A percentile compares a stretch with the other conserved stretches of the same genome.
Conservation (phyloP, 2,113 vertebrate species). For the Hystrix cristata region DNA sequence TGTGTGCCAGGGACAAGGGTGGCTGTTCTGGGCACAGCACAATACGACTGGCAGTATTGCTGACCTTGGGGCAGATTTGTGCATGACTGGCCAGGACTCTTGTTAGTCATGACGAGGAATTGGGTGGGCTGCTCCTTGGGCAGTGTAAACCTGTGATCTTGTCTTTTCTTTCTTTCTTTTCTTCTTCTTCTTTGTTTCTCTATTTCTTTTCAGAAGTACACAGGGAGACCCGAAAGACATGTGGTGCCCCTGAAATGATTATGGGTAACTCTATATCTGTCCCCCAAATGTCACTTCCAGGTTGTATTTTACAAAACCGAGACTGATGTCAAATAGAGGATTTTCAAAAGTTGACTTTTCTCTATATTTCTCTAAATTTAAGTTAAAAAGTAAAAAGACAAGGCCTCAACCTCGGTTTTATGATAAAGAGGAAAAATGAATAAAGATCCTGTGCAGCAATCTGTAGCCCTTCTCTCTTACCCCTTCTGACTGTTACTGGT, state of each 20-base stretch:
- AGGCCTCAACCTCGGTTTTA: not conserved
- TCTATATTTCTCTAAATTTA: not conserved
- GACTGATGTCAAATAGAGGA: not conserved
- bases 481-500: not conserved
- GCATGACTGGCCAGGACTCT: not conserved
- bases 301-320: not conserved
- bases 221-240: not conserved
- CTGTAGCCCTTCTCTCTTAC: not conserved
- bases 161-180: not conserved
- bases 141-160: not conserved
- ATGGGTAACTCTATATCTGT: not conserved
- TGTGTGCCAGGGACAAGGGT: not conserved
- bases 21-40: not conserved
- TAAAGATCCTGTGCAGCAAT: too few species aligned
- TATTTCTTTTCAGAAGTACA: not conserved
- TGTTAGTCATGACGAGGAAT: not conserved
- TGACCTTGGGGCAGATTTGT: not conserved
- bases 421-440: not conserved
- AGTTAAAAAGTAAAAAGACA: not conserved
- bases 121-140: not conserved
- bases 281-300: not conserved
- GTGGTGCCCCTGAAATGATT: not conserved
- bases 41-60: not conserved
- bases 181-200: not conserved
- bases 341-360: not conserved